Conservation (phyloP, 2,888 invertebrate species). For the Galerucella calmariensis region DNA sequence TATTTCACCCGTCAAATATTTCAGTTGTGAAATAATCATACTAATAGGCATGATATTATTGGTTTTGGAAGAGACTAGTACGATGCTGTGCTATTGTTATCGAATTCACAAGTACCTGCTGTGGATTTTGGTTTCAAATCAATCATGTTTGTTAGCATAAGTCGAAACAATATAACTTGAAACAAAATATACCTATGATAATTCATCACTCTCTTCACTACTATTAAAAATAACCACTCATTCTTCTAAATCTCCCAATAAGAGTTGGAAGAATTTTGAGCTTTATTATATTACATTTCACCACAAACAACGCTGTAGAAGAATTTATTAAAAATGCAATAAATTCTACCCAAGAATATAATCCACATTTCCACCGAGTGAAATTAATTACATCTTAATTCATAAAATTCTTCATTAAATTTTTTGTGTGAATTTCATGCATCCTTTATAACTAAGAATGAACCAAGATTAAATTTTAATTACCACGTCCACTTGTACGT, state of each 20-base stretch:
- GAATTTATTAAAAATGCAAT: slow-evolving; percentile 8
- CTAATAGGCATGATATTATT: too few relatives aligned
- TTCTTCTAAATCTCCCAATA: neutral
- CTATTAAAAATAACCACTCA: neutral
- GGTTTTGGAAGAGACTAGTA: too few relatives aligned
- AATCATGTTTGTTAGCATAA: too few relatives aligned
- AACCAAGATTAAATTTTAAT: neutral
- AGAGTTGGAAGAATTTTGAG: neutral
- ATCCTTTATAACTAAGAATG: neutral
- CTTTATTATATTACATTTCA: neutral
- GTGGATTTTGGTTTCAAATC: too few relatives aligned
- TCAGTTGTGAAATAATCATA: too few relatives aligned
- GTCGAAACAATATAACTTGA: too few relatives aligned
- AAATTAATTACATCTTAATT: neutral
- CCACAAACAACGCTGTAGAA: neutral
- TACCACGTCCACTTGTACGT: neutral
- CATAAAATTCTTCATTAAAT: neutral
- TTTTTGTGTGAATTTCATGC: neutral
- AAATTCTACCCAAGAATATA: neutral
- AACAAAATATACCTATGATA: too few relatives aligned
- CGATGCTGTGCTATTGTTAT: too few relatives aligned
- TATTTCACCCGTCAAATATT: too few relatives aligned
- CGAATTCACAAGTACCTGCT: too few relatives aligned
- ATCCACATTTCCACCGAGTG: neutral
- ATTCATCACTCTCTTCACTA: too few relatives aligned